A percentile compares a stretch with the other conserved stretches of the same genome.
Conservation (phyloP, 2,888 invertebrate species). For the Bombylius discolor region DNA sequence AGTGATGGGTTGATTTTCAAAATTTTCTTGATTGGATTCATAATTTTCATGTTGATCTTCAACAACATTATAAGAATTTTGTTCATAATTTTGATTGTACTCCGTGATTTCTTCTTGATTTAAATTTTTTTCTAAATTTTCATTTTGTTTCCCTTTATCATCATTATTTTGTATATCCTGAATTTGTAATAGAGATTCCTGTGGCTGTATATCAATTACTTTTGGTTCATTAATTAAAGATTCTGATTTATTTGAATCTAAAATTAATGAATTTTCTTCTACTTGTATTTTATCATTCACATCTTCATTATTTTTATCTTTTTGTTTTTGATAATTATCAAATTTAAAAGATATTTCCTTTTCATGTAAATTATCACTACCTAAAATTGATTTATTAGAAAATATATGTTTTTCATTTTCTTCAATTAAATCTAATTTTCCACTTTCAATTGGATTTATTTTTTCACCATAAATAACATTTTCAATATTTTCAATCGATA, state of each 20-base stretch:
- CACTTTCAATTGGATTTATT: constrained; percentile 17
- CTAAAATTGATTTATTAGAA: background rate
- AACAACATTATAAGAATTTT: background rate
- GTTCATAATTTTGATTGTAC: constrained; percentile 2
- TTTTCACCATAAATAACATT: constrained; percentile 34
- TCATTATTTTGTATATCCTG: background rate
- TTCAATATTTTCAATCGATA: constrained; percentile 36
- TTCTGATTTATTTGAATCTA: no score
- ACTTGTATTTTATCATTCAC: background rate
- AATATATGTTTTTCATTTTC: background rate
- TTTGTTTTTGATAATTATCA: background rate
- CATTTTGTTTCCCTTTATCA: background rate
- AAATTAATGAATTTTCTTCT: background rate
- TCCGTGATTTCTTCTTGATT: constrained; percentile 2
- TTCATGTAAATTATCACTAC: background rate
- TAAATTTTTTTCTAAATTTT: background rate
- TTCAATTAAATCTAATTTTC: background rate
- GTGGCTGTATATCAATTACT: background rate
- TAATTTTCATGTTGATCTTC: background rate
- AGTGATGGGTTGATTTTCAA: background rate
- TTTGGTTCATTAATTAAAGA: no score
- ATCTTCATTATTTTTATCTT: background rate
- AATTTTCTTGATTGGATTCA: background rate
- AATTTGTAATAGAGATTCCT: background rate
- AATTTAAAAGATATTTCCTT: background rate